Evolutionary conservation across 2,888 invertebrate genomes (phyloP), one percentile per base, ranked within the genome.

Genomic region (Chouioia cunea): DNA sequence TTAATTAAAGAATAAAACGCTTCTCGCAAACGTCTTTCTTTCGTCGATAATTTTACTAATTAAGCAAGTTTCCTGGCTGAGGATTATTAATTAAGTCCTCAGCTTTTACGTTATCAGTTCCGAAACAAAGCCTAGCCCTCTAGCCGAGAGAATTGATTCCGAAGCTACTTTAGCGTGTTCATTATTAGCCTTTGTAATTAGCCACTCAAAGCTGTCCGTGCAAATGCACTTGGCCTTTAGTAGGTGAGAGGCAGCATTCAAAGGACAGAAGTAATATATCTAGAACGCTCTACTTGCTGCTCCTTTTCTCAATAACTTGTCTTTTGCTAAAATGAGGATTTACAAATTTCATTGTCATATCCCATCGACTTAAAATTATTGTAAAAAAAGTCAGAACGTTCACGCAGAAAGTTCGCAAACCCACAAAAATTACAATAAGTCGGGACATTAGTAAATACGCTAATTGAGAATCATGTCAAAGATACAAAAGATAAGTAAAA

Each of bases 191-290:
- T 36, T 67, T 27, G 54, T 52, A 65, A 69, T 69, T 60, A 72
- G 68, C 52, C 44, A 65, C 69, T 72, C 68, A 65, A 47, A 57
- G 47, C 47, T 23, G 20, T 36, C n/a, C 36, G 43, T 16, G 47
- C 56, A 46, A 18, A 60, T 23, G 18, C 23, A 36, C 36, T 36
- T 36, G 36, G 36, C 36, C 10, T 36, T 12, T 36, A 36, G 22
- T n/a, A n/a, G n/a, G 46, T 56, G 44, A 36, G 52, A 50, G 65
- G 23, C 43, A 62, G 65, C 69, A 62, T 65, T 58, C 44, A 62
- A 70, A 57, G 70, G 67, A 67, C 73, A 73, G 70, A 64, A 70
- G 73, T 66, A 73, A 70, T 73, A 67, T 64, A 67, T 73, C 70
- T 63, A 59, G 54, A 10, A 10, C 36, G 36, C 36, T 36, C 36